Conservation (phyloP, 2,888 invertebrate genomes). For the Buathra laborator region DNA sequence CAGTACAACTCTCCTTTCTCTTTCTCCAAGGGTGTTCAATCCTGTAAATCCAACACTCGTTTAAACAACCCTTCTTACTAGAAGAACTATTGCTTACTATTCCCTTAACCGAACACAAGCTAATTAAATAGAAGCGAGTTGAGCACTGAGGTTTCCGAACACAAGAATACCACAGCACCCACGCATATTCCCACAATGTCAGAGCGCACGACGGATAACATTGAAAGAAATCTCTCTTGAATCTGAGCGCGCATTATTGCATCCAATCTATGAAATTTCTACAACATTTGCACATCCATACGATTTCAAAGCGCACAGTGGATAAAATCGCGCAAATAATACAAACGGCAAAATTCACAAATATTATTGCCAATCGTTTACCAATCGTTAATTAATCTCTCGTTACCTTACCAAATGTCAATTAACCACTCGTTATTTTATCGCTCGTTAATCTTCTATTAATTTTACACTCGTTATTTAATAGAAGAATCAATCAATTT, state of each 20-base stretch:
- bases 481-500: slow-evolving; percentile 19
- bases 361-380: not conserved
- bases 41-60: slow-evolving; percentile 57
- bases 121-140: slow-evolving; percentile 49
- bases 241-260: slow-evolving; percentile 9
- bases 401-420: not conserved
- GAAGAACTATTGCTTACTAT: slow-evolving; percentile 53
- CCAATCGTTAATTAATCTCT: not conserved
- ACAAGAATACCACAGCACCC: slow-evolving; percentile 52
- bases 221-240: slow-evolving; percentile 16
- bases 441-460: slow-evolving; percentile 33
- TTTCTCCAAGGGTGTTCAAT: slow-evolving; percentile 46
- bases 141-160: slow-evolving; percentile 40
- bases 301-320: slow-evolving; percentile 48
- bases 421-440: not conserved
- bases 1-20: slow-evolving; percentile 53
- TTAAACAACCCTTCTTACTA: not conserved
- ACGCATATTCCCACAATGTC: slow-evolving; percentile 47
- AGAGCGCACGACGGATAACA: slow-evolving; percentile 48
- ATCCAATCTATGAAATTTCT: slow-evolving; percentile 16
- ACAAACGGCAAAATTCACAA: slow-evolving; percentile 41
- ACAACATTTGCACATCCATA: slow-evolving; percentile 14
- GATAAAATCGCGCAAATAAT: slow-evolving; percentile 42
- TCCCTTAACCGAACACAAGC: slow-evolving; percentile 37
- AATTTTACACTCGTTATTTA: slow-evolving; percentile 27